A percentile compares a stretch with the other conserved stretches of the same genome.
Conservation (phyloP, 2,888 invertebrate species). For the Drosophila cognata region DNA sequence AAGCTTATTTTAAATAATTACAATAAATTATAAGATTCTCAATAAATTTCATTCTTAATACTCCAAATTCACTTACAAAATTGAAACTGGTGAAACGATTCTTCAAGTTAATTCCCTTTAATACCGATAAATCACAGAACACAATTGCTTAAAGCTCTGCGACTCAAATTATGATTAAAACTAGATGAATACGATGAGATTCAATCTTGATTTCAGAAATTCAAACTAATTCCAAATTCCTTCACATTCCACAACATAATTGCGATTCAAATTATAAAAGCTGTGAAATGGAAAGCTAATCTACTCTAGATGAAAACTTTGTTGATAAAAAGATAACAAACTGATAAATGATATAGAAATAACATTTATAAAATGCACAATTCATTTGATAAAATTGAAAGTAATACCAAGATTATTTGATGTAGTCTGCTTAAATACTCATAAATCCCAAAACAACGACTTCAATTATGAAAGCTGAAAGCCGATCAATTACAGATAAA, state of each 20-base stretch:
- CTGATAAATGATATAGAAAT: background rate
- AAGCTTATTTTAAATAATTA: background rate
- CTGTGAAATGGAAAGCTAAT: no score
- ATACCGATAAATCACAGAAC: background rate
- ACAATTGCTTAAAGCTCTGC: background rate
- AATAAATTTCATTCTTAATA: background rate
- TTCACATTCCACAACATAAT: no score
- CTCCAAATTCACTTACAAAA: background rate
- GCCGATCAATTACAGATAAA: background rate
- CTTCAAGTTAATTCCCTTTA: no score
- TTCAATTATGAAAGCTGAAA: background rate
- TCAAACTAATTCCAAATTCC: no score
- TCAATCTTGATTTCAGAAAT: no score
- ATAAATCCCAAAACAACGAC: background rate
- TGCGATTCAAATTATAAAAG: no score
- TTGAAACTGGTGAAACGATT: no score
- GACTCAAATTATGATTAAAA: background rate
- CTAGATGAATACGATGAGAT: no score
- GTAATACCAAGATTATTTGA: background rate
- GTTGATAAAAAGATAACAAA: background rate
- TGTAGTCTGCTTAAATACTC: background rate
- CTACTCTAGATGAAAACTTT: background rate
- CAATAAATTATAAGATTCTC: background rate
- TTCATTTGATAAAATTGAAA: background rate
- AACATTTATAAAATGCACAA: background rate